phyloP scores from a whole-genome alignment of 2,797 vertebrate genomes.

The Tauraco hartlaubi region DNA sequence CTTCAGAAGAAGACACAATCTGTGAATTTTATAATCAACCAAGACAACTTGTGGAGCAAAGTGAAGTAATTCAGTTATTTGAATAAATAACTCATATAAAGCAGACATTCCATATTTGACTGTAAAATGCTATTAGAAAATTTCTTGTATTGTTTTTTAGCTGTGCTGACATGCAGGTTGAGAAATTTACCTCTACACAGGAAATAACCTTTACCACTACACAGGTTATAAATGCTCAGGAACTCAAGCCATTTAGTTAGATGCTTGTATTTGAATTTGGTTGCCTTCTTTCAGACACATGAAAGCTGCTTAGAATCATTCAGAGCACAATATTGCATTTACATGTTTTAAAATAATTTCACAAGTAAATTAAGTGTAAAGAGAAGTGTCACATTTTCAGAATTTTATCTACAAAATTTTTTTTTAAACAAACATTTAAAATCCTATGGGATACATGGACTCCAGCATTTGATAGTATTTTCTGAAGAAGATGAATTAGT shows the following conservation, averaged over 20 bases:
- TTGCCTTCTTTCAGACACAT: background rate
- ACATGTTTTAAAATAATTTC: background rate
- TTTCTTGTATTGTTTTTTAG: constrained; percentile 5
- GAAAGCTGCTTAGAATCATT: background rate
- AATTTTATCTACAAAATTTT: background rate
- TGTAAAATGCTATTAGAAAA: constrained; percentile 5
- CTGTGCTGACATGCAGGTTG: background rate
- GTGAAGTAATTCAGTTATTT: constrained; percentile 23
- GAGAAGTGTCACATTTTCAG: background rate
- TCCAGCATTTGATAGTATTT: background rate
- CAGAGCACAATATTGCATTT: background rate
- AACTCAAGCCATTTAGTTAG: background rate
- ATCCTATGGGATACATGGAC: background rate
- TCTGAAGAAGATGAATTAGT: background rate
- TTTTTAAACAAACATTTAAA: background rate
- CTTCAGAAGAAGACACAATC: background rate
- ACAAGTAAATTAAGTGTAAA: background rate
- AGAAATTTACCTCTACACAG: background rate
- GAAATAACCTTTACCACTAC: background rate
- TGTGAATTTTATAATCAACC: background rate
- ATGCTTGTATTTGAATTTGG: background rate
- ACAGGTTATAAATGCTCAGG: background rate
- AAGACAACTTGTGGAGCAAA: constrained; percentile 22
- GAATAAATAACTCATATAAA: constrained; percentile 21
- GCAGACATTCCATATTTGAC: background rate